Evolutionary conservation across 2,888 invertebrate species (phyloP), one percentile per base, ranked within the genome.

Genomic region (Tridacna crocea): DNA sequence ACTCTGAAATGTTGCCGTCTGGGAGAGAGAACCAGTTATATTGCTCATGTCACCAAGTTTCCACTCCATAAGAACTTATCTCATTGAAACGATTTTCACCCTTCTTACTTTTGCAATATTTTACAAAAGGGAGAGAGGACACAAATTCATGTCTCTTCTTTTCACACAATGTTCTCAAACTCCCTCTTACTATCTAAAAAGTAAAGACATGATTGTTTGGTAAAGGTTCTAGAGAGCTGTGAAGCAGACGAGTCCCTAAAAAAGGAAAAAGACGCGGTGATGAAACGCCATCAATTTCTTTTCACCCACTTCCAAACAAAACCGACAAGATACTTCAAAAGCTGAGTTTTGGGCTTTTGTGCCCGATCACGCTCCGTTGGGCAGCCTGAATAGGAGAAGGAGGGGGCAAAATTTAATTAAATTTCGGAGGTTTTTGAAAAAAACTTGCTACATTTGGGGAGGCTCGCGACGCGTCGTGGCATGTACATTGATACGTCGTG

Each of bases 391-490:
- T 77, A 77, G 77, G 46, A 22, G 70, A 70, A 75, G 81, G 81
- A 81, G 83, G 75, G 80, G 79, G 77, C 75, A 77, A 79, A 83
- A 79, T 86, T 83, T 86, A 83, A 86, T 83, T 86, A 83, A 83
- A 86, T 79, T 86, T 83, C 75, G 75, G 63, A 75, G 75, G 76
- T 75, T 70, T 72, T 68, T 79, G 0, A 80, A 82, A 80, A 61
- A 70, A 51, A 70, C 77, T 80, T 61, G 80, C 84, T 78, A 82
- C 82, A 77, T 74, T 72, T 36, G 36, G 47, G 26, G 27, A 51
- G 47, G 77, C 58, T 74, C 74, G 74, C 36, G 55, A 55, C 65
- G 46, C 46, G 55, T 46, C 36, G 26, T 77, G 77, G 60, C 70
- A 70, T 77, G 77, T 72, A 72, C 65, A 61, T 70, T 60, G 61